These are phyloP conservation scores for Drosophila falleni DNA, from an alignment of 2,888 invertebrate genomes.

Conservation along the genomic window DNA sequence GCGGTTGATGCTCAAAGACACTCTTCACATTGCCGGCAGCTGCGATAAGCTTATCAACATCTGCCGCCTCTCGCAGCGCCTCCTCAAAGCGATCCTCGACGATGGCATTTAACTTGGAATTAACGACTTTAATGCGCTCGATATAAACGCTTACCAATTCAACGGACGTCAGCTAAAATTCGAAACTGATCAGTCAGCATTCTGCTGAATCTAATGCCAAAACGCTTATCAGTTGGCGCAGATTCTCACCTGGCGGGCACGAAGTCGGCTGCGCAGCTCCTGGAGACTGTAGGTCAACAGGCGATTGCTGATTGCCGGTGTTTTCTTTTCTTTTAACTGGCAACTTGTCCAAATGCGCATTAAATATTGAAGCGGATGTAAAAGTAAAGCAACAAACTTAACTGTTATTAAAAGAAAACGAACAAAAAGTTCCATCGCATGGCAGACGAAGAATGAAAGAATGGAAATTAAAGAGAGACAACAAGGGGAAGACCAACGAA, in stretches of 20 bases:
- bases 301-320: slow-evolving; percentile 65
- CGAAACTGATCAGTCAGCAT: neutral
- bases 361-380: slow-evolving; percentile 22
- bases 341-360: neutral
- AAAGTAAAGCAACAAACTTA: slow-evolving; percentile 46
- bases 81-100: slow-evolving; percentile 88
- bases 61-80: slow-evolving; percentile 88
- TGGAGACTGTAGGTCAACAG: slow-evolving; percentile 61
- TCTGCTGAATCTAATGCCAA: neutral
- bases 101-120: slow-evolving; percentile 89
- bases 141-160: slow-evolving; percentile 88
- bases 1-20: slow-evolving; percentile 87
- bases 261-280: slow-evolving; percentile 65
- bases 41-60: slow-evolving; percentile 86
- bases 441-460: neutral
- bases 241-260: slow-evolving; percentile 69
- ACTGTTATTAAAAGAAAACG: slow-evolving; percentile 63
- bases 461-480: neutral
- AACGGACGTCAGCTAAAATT: slow-evolving; percentile 87
- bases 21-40: slow-evolving; percentile 42
- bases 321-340: neutral
- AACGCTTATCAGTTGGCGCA: neutral
- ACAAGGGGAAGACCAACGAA: neutral
- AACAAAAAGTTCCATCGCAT: slow-evolving; percentile 74
- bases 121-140: slow-evolving; percentile 88